Conservation (phyloP, 2,888 invertebrate species). For the Corbicula japonica region DNA sequence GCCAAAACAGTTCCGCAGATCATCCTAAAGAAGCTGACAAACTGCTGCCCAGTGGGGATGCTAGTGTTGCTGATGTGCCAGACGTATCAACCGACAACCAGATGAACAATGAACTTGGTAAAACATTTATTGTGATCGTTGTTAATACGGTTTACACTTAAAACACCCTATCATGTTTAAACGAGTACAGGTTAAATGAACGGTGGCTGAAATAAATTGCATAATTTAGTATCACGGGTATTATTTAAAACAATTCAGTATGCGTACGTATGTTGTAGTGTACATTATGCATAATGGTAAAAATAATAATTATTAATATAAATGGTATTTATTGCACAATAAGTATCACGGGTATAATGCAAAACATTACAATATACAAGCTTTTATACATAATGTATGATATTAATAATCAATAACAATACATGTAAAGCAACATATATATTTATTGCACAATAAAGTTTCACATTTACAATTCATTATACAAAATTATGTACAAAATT, state of each 20-base stretch:
- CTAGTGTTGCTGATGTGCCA: too few species aligned
- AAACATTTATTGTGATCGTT: not conserved
- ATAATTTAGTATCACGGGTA: conserved; percentile 4
- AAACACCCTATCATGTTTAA: not conserved
- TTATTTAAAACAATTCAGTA: not conserved
- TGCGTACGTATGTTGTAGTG: too few species aligned
- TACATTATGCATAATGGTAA: too few species aligned
- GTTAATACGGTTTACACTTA: not conserved
- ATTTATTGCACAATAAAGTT: not conserved
- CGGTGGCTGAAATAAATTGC: not conserved
- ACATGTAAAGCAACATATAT: not conserved
- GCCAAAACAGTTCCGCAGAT: too few species aligned
- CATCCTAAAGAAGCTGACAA: too few species aligned
- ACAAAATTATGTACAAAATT: not conserved
- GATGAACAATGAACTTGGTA: not conserved
- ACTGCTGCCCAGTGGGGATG: too few species aligned
- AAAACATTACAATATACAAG: conserved; percentile 1
- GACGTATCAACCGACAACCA: not conserved
- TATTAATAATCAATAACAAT: not conserved
- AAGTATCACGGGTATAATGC: conserved; percentile 7
- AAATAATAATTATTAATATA: too few species aligned
- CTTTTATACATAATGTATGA: not conserved
- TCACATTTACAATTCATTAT: not conserved
- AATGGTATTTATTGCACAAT: too few species aligned
- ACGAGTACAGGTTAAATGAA: not conserved